A percentile compares a stretch with the other conserved stretches of the same genome.
These are phyloP conservation scores for Burhinus bistriatus DNA, from an alignment of 2,113 vertebrate species.

Conservation along the genomic window DNA sequence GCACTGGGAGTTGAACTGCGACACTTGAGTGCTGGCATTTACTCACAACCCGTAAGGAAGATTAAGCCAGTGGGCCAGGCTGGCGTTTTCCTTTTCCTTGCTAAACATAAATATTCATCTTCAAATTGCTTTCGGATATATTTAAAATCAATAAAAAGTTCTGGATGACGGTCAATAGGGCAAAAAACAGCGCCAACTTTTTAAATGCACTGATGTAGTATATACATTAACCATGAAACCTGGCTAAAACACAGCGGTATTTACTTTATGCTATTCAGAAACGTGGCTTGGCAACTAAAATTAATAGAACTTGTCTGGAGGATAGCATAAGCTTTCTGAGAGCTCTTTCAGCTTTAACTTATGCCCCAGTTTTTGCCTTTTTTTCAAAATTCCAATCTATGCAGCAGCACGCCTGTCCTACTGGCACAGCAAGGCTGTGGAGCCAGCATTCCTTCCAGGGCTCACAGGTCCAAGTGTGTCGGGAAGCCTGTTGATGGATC, in stretches of 20 bases:
- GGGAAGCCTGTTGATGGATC: background rate
- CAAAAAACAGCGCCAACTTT: background rate
- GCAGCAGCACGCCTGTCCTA: background rate
- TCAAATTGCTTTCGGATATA: conserved; percentile 27
- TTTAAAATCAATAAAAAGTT: conserved; percentile 34
- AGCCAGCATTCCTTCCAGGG: background rate
- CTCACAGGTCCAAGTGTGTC: background rate
- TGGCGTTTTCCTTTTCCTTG: background rate
- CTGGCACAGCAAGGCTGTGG: background rate
- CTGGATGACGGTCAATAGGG: background rate
- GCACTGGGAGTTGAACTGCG: background rate
- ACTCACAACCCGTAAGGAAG: background rate
- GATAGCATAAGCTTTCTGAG: conserved; percentile 21
- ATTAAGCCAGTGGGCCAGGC: background rate
- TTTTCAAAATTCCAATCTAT: background rate
- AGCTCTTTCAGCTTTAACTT: conserved; percentile 37
- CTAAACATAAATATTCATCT: conserved; percentile 13
- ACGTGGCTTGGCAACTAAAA: conserved; percentile 30
- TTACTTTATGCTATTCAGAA: conserved; percentile 55
- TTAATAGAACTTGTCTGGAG: conserved; percentile 26
- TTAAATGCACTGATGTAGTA: background rate
- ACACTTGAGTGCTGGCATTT: background rate
- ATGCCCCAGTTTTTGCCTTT: background rate
- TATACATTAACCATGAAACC: background rate
- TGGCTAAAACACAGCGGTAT: conserved; percentile 30